Base-by-base conservation (phyloP, 2,888 invertebrate genomes). In the Quadroppia sp. region DNA sequence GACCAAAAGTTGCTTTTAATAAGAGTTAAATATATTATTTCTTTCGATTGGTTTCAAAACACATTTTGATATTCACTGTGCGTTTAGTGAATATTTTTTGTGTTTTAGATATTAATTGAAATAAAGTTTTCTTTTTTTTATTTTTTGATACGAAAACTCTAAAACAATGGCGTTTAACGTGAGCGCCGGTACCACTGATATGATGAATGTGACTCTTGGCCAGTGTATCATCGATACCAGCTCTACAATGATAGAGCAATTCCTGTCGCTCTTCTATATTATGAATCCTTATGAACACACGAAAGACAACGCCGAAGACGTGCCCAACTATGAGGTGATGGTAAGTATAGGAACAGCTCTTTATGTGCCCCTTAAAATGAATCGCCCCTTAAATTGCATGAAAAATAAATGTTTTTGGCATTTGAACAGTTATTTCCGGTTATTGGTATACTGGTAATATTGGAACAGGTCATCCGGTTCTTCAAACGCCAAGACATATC, bases 291-390 rank as follows among this genome's bases (percentile, higher is more conserved):
- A 9, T 3, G 48, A 48, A 48, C 48, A 48, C 48, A 48, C 48
- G 2, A 48, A 48, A 48, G 48, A 48, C 15, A 72, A n/a, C 13
- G 72, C 61, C 23, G 64, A 72, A n/a, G 72, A 72, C 6, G 72
- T 72, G 7, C 72, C 72, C 64, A 72, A 72, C 30, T 72, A 72
- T 45, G 72, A 72, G 42, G 72, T 72, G 17, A 30, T 30, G 59
- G 72, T 72, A 32, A 25, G 72, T 42, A 3, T n/a, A 7, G 70
- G 2, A 30, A 4, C 17, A 40, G 23, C 56, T 17, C 6, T 71
- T 17, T 11, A 59, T 23, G 13, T 71, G 13, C 6, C 9, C 17
- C 3, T 61, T 61, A 15, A 20, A 61, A 20, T 69, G 28, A n/a
- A 64, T n/a, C n/a, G n/a, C n/a, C n/a, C n/a, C n/a, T n/a, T n/a